Base-by-base conservation (phyloP, 1,140 invertebrate genomes). In the Caenorhabditis inopinata region DNA sequence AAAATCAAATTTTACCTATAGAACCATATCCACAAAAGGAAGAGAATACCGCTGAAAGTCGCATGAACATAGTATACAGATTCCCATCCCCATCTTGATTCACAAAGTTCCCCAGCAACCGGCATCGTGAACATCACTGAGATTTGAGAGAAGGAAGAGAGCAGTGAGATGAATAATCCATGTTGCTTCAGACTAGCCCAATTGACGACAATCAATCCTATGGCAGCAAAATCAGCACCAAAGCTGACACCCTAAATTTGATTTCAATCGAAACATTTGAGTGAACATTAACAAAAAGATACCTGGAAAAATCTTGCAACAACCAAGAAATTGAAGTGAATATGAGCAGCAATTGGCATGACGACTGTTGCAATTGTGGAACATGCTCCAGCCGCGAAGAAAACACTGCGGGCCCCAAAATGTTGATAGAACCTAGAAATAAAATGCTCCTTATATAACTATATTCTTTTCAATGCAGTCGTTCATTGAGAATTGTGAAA, bases 141-240 rank as follows among this genome's bases (percentile, higher is more conserved):
- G 23, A 83, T 83, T 35, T 83, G 83, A 18, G 82, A 83, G 47
- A 83, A 83, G 4, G 79, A 81, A 21, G 83, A 79, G 18, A 83
- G 82, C 5, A 83, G 62, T 4, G 83, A 82, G 58, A 83, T 83
- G 74, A 83, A 83, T 3, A 83, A 38, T 46, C 83, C 83, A 29
- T 83, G 81, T 27, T 83, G 83, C 25, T 83, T 83, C 35, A 83
- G 78, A 21, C 83, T 81, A n/a, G 83, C 83, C 83, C 83, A 83
- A 23, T 82, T 79, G 32, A 83, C 83, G 9, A 78, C 77, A 21
- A 83, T 83, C 25, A 83, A 38, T 29, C 82, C 83, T 23, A 82
- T 83, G 12, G 81, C 83, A 16, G 83, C 81, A 25, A 83, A 83
- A 46, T 83, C 82, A 2, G 81, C 83, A 23, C 83, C 83, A 45